Percentiles rank a stretch among this genome's conserved stretches.
Evolutionary conservation across 2,797 vertebrate species (phyloP).

Genomic region (Syndactyla subalaris): DNA sequence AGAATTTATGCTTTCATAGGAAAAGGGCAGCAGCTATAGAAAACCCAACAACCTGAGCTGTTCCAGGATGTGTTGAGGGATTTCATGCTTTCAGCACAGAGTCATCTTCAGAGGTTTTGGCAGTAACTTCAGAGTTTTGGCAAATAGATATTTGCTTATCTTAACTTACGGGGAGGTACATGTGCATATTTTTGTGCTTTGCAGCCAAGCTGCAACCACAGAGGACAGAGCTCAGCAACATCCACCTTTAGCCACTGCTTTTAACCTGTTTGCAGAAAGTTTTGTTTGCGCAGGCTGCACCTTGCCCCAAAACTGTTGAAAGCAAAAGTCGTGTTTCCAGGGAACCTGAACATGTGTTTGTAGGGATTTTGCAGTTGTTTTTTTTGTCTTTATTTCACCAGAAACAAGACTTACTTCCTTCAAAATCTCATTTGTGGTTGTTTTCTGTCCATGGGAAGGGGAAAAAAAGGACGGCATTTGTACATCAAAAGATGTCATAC

Average conservation of each 20-base stretch:
- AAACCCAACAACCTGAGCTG: background rate
- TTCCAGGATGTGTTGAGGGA: background rate
- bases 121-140: background rate
- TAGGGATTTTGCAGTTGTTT: background rate
- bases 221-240: background rate
- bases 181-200: background rate
- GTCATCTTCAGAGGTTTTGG: background rate
- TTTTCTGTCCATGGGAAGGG: background rate
- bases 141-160: background rate
- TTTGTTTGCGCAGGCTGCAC: background rate
- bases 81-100: background rate
- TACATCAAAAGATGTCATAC: rapidly evolving
- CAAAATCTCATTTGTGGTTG: background rate
- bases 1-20: conserved; percentile 33
- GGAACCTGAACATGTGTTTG: rapidly evolving
- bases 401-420: background rate
- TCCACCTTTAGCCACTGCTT: background rate
- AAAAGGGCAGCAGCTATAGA: background rate
- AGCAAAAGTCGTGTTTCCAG: background rate
- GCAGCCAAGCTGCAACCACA: background rate
- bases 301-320: background rate
- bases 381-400: background rate
- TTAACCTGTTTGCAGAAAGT: background rate
- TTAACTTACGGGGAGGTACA: background rate
- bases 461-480: rapidly evolving